Conservation (phyloP, 2,797 vertebrate species). For the Pseudochromis fuscus region DNA sequence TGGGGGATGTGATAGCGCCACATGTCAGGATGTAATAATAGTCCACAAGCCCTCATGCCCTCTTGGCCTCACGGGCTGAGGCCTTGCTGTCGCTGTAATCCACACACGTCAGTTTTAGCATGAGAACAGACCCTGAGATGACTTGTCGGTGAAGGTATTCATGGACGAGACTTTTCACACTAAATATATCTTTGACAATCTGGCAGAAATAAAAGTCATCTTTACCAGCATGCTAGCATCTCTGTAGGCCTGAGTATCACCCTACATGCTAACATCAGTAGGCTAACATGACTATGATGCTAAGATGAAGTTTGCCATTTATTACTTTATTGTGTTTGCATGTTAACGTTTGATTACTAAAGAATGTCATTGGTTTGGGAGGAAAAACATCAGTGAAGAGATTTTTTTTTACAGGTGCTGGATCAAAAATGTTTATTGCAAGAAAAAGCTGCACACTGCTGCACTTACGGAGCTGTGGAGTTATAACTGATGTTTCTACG, state of each 20-base stretch:
- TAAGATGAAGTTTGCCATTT: slow-evolving; percentile 1
- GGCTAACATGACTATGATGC: neutral
- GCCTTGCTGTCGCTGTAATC: slow-evolving; percentile 65
- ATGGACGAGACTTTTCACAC: slow-evolving; percentile 40
- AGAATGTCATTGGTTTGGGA: neutral
- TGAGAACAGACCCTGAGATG: slow-evolving; percentile 52
- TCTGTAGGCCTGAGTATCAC: neutral
- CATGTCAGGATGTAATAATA: slow-evolving; percentile 80
- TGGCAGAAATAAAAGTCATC: slow-evolving; percentile 3
- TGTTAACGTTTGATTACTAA: neutral
- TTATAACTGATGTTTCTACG: too few relatives aligned
- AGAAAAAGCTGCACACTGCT: too few relatives aligned
- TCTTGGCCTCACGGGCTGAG: slow-evolving; percentile 72
- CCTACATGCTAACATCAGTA: neutral
- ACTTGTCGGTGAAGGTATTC: slow-evolving; percentile 31
- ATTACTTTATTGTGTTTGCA: neutral
- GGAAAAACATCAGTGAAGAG: too few relatives aligned
- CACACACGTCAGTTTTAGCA: slow-evolving; percentile 70
- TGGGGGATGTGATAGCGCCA: slow-evolving; percentile 54
- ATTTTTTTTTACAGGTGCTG: too few relatives aligned
- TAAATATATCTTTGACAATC: slow-evolving; percentile 28
- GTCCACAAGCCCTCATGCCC: slow-evolving; percentile 53
- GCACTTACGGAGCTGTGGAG: too few relatives aligned
- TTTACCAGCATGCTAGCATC: neutral
- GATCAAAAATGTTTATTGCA: neutral